Conservation (phyloP, 2,888 invertebrate genomes). For the Choreutis nemorana region DNA sequence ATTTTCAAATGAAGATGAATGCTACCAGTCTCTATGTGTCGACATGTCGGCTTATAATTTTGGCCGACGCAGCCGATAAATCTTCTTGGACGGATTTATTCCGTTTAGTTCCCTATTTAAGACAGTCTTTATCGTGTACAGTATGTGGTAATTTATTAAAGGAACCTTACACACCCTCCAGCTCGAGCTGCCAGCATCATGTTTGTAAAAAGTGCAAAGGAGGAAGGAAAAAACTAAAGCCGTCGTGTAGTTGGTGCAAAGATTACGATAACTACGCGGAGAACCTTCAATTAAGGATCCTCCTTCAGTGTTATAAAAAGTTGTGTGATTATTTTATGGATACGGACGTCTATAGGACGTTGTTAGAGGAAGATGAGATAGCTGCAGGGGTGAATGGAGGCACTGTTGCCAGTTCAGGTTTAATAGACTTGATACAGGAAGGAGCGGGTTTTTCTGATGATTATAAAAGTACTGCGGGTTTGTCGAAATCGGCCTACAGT, state of each 20-base stretch:
- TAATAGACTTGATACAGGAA: conserved; percentile 80
- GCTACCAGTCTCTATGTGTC: conserved; percentile 83
- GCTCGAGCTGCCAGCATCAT: conserved; percentile 86
- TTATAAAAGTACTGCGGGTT: conserved; percentile 74
- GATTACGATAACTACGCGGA: conserved; percentile 84
- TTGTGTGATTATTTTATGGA: conserved; percentile 84
- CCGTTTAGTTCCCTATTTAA: conserved; percentile 82
- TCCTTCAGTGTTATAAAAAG: conserved; percentile 88
- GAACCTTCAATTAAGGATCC: conserved; percentile 80
- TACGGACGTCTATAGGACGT: conserved; percentile 73
- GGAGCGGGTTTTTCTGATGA: conserved; percentile 81
- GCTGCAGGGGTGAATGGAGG: conserved; percentile 59
- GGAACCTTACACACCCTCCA: conserved; percentile 82
- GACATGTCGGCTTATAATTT: conserved; percentile 80
- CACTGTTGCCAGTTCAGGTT: conserved; percentile 62
- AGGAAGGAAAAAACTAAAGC: conserved; percentile 84
- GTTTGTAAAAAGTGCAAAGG: conserved; percentile 87
- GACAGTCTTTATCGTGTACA: conserved; percentile 88
- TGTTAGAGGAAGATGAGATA: conserved; percentile 62
- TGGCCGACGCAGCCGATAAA: conserved; percentile 75
- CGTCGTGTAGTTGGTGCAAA: conserved; percentile 85
- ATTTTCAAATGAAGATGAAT: conserved; percentile 70
- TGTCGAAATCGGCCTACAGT: conserved; percentile 78
- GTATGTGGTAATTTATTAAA: conserved; percentile 86
- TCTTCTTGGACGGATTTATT: conserved; percentile 83